These are phyloP conservation scores for Chrysogorgia sp. DNA, from an alignment of 92 coral and sea anemone species.

Conservation along the genomic window DNA sequence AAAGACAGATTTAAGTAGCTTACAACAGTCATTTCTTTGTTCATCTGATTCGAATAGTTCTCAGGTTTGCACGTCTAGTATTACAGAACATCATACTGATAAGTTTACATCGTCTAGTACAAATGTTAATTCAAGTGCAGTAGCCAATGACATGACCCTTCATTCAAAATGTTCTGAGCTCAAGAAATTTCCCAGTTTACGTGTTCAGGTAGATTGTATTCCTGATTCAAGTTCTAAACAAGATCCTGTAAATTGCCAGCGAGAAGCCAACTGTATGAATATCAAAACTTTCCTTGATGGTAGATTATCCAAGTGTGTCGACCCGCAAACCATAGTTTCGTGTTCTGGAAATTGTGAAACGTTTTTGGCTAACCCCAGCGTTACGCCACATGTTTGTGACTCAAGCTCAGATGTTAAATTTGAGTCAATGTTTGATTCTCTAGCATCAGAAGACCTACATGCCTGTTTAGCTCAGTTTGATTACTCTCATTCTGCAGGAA, in stretches of 20 bases:
- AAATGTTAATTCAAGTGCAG: not conserved
- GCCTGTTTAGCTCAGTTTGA: slow-evolving; percentile 68
- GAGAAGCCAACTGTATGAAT: not conserved
- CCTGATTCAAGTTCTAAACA: not conserved
- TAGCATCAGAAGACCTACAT: slow-evolving; percentile 70
- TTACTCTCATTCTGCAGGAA: slow-evolving; percentile 5
- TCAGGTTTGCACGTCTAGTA: not conserved
- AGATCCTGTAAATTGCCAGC: too few species aligned
- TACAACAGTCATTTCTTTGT: slow-evolving; percentile 22
- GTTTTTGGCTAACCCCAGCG: not conserved
- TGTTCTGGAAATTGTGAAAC: not conserved
- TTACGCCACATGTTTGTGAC: not conserved
- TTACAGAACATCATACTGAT: not conserved
- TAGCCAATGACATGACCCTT: not conserved
- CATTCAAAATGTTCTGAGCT: not conserved
- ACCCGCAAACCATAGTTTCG: too few species aligned
- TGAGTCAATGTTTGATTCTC: slow-evolving; percentile 51
- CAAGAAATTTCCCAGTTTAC: not conserved
- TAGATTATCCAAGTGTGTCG: not conserved
- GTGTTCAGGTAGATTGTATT: not conserved
- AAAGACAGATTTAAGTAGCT: slow-evolving; percentile 2
- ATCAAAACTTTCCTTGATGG: not conserved
- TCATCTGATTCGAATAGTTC: not conserved
- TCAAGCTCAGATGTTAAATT: not conserved
- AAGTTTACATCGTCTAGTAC: not conserved